phyloP scores from a whole-genome alignment of 2,113 vertebrate species.

The Helogale parvula region DNA sequence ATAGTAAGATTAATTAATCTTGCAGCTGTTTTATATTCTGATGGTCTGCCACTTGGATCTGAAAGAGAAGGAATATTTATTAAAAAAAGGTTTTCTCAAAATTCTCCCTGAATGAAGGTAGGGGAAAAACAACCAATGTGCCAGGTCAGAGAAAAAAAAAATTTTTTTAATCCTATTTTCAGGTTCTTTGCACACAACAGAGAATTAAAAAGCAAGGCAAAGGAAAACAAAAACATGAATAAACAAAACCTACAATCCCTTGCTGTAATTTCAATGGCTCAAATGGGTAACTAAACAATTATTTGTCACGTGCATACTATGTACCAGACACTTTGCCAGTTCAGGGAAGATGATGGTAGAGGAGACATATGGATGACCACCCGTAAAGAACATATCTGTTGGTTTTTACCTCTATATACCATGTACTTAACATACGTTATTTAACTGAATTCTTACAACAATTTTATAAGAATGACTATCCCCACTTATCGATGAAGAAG shows the following conservation, averaged over 20 bases:
- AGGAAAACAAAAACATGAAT: background rate
- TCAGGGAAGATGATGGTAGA: background rate
- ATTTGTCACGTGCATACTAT: background rate
- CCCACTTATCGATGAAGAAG: background rate
- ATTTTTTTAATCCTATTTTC: background rate
- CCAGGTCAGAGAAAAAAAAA: background rate
- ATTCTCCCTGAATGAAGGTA: conserved; percentile 3
- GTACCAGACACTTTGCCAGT: background rate
- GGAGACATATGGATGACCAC: background rate
- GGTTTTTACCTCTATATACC: background rate
- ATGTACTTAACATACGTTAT: background rate
- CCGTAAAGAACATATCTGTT: rapidly evolving
- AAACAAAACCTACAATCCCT: background rate
- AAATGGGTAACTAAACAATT: background rate
- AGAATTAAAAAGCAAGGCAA: conserved; percentile 19
- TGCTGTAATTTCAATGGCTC: conserved; percentile 20
- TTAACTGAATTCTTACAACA: background rate
- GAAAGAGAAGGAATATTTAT: conserved; percentile 56
- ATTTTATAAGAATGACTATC: background rate
- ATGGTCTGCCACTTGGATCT: conserved; percentile 37
- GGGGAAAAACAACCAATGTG: background rate
- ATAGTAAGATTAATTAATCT: conserved; percentile 68
- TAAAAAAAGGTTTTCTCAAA: conserved; percentile 46
- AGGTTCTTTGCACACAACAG: background rate
- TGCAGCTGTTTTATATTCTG: conserved; percentile 58